A percentile compares a stretch with the other conserved stretches of the same genome.
Evolutionary conservation across 2,888 invertebrate species (phyloP).

Genomic region (Eupelmus urozonus): DNA sequence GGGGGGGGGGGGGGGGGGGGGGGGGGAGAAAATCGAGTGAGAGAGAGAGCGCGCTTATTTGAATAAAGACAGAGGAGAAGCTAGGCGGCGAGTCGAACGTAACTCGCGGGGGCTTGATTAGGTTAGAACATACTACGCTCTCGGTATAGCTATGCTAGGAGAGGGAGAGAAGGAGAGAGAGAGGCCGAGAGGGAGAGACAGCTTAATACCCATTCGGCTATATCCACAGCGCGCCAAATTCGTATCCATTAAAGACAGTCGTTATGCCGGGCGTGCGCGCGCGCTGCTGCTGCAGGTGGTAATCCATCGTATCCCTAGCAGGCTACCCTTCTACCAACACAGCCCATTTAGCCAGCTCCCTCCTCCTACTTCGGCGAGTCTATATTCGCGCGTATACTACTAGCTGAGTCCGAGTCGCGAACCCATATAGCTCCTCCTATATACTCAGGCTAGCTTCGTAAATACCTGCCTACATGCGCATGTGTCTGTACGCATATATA

Average conservation of each 20-base stretch:
- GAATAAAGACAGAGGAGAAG: background rate
- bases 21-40: background rate
- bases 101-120: constrained; percentile 60
- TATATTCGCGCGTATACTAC: background rate
- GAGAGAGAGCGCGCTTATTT: background rate
- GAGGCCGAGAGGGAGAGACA: background rate
- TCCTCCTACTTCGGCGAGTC: background rate
- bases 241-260: constrained; percentile 62
- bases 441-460: background rate
- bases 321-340: background rate
- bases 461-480: no score
- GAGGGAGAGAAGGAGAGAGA: constrained; percentile 9
- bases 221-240: constrained; percentile 55
- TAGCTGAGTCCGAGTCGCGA: background rate
- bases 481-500: background rate
- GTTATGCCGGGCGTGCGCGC: constrained; percentile 57
- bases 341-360: background rate
- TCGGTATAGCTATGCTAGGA: background rate
- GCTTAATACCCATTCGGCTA: constrained; percentile 55
- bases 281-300: constrained; percentile 55
- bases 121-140: constrained; percentile 58
- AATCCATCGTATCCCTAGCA: constrained; percentile 45
- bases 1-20: background rate
- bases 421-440: background rate
- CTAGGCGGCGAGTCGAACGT: background rate